Conservation (phyloP, 2,113 vertebrate species). For the Burhinus bistriatus region DNA sequence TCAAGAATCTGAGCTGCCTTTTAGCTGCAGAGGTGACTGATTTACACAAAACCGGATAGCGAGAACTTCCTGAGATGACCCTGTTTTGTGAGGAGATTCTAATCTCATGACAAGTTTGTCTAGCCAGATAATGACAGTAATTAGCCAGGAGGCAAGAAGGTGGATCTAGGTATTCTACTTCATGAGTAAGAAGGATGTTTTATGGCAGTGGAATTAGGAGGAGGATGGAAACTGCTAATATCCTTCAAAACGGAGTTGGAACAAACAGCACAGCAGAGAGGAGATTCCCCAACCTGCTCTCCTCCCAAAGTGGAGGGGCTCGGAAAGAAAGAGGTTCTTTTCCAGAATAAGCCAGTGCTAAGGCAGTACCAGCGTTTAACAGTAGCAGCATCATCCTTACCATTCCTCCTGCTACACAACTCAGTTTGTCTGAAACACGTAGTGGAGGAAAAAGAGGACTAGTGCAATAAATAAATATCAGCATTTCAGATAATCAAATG, state of each 20-base stretch:
- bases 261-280: neutral
- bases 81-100: slow-evolving; percentile 46
- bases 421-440: neutral
- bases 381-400: neutral
- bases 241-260: neutral
- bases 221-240: slow-evolving; percentile 30
- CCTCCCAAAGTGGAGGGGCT: fast-evolving
- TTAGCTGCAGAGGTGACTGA: slow-evolving; percentile 43
- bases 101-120: slow-evolving; percentile 44
- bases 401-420: neutral
- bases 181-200: slow-evolving; percentile 45
- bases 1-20: neutral
- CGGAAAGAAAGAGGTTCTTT: neutral
- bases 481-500: neutral
- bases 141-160: slow-evolving; percentile 52
- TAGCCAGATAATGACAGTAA: slow-evolving; percentile 57
- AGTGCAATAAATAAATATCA: neutral
- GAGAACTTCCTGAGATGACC: slow-evolving; percentile 51
- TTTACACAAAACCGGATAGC: slow-evolving; percentile 36
- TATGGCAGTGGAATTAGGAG: slow-evolving; percentile 43
- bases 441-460: neutral
- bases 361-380: neutral
- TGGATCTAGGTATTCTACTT: slow-evolving; percentile 42
- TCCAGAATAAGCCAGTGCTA: neutral
- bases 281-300: neutral